A percentile compares a stretch with the other conserved stretches of the same genome.
Conservation (phyloP, 1,140 invertebrate genomes). For the Diachasma alloeum region DNA sequence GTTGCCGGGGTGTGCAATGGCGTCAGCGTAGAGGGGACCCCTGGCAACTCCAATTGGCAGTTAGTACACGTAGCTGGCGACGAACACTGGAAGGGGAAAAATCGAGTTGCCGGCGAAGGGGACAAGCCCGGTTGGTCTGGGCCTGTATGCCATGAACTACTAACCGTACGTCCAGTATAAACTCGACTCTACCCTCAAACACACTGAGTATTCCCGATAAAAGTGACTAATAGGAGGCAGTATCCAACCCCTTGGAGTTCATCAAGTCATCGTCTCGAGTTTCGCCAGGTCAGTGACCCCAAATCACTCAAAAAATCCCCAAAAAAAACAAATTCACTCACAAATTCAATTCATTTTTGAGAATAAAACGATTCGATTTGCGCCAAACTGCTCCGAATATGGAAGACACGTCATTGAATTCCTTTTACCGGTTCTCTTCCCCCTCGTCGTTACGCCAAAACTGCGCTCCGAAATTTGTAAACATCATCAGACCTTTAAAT, state of each 20-base stretch:
- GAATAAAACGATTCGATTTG: no score
- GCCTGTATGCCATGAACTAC: background rate
- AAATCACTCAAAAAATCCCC: background rate
- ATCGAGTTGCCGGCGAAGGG: conserved; percentile 4
- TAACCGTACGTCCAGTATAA: background rate
- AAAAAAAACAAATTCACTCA: background rate
- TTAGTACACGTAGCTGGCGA: background rate
- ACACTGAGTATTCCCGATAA: background rate
- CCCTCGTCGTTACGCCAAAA: background rate
- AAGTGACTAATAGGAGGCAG: background rate
- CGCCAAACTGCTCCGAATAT: background rate
- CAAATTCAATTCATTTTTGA: no score
- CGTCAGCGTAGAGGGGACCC: background rate
- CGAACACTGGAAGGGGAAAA: background rate
- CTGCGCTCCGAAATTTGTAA: no score
- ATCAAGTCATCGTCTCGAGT: background rate
- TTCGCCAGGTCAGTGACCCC: background rate
- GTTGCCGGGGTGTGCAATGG: background rate
- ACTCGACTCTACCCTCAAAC: background rate
- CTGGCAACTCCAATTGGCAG: background rate
- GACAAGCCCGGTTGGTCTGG: background rate
- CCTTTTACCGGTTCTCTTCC: background rate
- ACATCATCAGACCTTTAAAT: no score
- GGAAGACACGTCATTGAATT: conserved; percentile 2
- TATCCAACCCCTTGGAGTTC: background rate